Evolutionary conservation across 2,113 vertebrate species (phyloP), one percentile per base, ranked within the genome.

Genomic region (Isurus oxyrinchus): DNA sequence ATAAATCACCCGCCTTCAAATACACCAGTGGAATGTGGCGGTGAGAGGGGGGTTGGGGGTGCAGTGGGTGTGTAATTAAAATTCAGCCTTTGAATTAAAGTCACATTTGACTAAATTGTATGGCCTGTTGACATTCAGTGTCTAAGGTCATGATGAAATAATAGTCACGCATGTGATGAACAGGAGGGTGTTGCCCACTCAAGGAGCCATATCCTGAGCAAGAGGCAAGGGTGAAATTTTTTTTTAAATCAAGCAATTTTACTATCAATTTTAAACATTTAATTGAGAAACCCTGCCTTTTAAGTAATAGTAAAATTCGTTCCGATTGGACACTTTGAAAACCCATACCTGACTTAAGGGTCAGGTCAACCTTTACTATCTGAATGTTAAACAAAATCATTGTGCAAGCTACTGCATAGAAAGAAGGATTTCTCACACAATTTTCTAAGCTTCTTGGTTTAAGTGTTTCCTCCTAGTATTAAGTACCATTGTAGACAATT

Each of bases 301-400:
- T 27, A 57, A 59, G 53, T 35, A 90, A 57, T 13, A 90, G 87
- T 57, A 35, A 57, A 35, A 90, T 59, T 2, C 55, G 59, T 90
- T 90, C 55, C 13, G 55, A 25, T 90, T 90, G 87, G 55, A 90
- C 27, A 90, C 87, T 91, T 91, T 91, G 88, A 91, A 91, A 91
- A 16, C 35, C 76, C 88, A 91, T 13, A 59, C 57, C 55, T 91
- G 88, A 91, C 88, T 91, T 31, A 91, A 91, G 59, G 55, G 55
- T 61, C 88, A 59, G 88, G 55, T 91, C 88, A n/a, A 61, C 55
- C 27, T 91, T 91, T 91, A 35, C 88, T 91, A 16, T 53, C 88
- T 7, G 31, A 35, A 16, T 91, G 88, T 91, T 91, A 59, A 91
- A 91, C 88, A 91, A 61, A 90, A 91, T n/a, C 31, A 61, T 91